Evolutionary conservation across 1,140 invertebrate species (phyloP).

Genomic region (Ceratosolen solmsi): DNA sequence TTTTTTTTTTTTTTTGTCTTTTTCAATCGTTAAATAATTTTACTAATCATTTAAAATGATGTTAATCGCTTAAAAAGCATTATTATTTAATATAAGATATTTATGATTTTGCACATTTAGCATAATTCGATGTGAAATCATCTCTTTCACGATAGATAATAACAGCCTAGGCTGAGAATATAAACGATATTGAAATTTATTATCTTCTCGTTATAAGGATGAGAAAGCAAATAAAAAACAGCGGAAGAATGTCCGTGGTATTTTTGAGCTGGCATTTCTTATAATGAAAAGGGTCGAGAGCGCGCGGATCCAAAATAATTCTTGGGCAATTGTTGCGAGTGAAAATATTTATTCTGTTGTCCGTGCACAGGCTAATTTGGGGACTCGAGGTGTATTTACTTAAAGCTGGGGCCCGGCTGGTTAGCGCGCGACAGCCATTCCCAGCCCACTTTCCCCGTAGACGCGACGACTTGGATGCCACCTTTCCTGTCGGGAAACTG

Average conservation of each 20-base stretch:
- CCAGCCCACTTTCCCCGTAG: not conserved
- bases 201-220: conserved; percentile 25
- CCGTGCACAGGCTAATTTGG: conserved; percentile 52
- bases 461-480: not conserved
- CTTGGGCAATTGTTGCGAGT: conserved; percentile 51
- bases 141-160: not conserved
- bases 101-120: not conserved
- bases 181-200: not conserved
- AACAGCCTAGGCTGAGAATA: not conserved
- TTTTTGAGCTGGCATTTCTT: conserved; percentile 24
- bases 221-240: conserved; percentile 20
- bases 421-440: not conserved
- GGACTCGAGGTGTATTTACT: conserved; percentile 39
- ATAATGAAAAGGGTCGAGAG: conserved; percentile 21
- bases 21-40: too few species aligned
- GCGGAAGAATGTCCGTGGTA: not conserved
- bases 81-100: too few species aligned
- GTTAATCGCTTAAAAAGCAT: too few species aligned
- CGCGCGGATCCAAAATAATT: conserved; percentile 38
- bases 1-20: not conserved
- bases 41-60: too few species aligned
- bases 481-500: conserved; percentile 6
- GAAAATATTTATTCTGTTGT: conserved; percentile 57
- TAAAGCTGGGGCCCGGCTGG: conserved; percentile 33
- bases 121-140: too few species aligned